phyloP scores from a whole-genome alignment of 2,888 invertebrate species.

The Catotricha subobsoleta region DNA sequence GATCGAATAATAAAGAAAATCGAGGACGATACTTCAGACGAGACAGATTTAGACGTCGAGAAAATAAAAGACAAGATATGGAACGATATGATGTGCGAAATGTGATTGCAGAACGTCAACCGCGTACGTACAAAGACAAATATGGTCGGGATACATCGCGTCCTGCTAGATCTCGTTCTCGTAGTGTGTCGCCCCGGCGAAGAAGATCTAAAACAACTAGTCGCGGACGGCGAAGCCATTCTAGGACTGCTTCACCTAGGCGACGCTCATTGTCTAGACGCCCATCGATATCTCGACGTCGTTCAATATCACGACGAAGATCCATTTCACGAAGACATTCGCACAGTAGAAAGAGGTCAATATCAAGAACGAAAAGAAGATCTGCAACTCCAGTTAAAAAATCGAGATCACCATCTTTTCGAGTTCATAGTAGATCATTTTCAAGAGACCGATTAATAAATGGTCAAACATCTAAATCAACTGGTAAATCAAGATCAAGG shows the following conservation, averaged over 20 bases:
- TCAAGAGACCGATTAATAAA: not conserved
- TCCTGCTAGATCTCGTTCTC: slow-evolving; percentile 23
- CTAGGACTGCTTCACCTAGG: slow-evolving; percentile 8
- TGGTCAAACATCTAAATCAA: not conserved
- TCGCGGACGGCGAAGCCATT: slow-evolving; percentile 11
- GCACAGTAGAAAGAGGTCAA: slow-evolving; percentile 19
- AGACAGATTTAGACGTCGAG: slow-evolving; percentile 9
- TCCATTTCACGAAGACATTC: slow-evolving; percentile 15
- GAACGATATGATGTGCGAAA: slow-evolving; percentile 70
- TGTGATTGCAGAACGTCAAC: slow-evolving; percentile 47
- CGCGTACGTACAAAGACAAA: slow-evolving; percentile 48
- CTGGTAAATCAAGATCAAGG: not conserved
- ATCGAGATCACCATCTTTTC: not conserved
- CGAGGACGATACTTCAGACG: slow-evolving; percentile 4
- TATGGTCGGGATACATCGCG: slow-evolving; percentile 56
- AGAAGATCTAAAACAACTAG: slow-evolving; percentile 14
- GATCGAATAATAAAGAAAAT: slow-evolving; percentile 20
- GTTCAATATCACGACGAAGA: slow-evolving; percentile 17
- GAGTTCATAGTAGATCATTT: slow-evolving; percentile 2
- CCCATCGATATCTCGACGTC: slow-evolving; percentile 22
- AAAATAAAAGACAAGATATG: slow-evolving; percentile 52
- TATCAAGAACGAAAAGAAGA: slow-evolving; percentile 15
- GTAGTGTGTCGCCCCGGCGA: slow-evolving; percentile 16
- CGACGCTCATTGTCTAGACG: slow-evolving; percentile 9
- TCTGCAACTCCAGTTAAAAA: slow-evolving; percentile 8